phyloP scores from a whole-genome alignment of 2,888 invertebrate species.

The Anaspis maculata region DNA sequence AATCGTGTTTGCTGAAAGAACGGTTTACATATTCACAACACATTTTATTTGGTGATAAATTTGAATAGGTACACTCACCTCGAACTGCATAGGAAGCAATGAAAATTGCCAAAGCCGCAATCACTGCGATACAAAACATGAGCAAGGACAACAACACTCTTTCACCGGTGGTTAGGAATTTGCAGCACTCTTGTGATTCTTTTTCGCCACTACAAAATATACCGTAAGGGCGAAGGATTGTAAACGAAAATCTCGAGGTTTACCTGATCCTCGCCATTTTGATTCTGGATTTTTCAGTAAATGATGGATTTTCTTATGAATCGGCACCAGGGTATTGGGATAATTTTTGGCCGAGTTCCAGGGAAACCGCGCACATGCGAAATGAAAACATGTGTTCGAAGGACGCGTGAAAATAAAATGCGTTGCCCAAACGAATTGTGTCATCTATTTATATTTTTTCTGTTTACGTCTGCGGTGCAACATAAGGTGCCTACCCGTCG shows the following conservation, averaged over 20 bases:
- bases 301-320: too few species aligned
- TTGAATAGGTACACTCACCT: constrained; percentile 3
- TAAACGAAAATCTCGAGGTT: too few species aligned
- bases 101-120: constrained; percentile 4
- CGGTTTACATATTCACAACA: too few species aligned
- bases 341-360: constrained; percentile 7
- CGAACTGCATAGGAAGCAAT: neutral
- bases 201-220: constrained; percentile 5
- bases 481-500: too few species aligned
- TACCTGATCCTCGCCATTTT: constrained; percentile 10
- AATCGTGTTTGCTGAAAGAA: constrained; percentile 6
- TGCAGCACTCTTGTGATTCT: constrained; percentile 10
- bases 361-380: constrained; percentile 2
- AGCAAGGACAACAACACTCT: constrained; percentile 8
- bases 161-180: constrained; percentile 7
- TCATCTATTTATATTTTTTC: constrained; percentile 3
- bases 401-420: constrained; percentile 8
- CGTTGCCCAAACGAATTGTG: constrained; percentile 8
- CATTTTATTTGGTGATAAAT: too few species aligned
- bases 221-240: too few species aligned
- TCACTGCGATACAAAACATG: constrained; percentile 2
- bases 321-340: constrained; percentile 1
- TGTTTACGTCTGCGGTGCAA: too few species aligned
- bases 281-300: too few species aligned
- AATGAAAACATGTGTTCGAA: constrained; percentile 6